These are phyloP conservation scores for Glaucidium brasilianum DNA, from an alignment of 2,113 vertebrate species.

Conservation along the genomic window DNA sequence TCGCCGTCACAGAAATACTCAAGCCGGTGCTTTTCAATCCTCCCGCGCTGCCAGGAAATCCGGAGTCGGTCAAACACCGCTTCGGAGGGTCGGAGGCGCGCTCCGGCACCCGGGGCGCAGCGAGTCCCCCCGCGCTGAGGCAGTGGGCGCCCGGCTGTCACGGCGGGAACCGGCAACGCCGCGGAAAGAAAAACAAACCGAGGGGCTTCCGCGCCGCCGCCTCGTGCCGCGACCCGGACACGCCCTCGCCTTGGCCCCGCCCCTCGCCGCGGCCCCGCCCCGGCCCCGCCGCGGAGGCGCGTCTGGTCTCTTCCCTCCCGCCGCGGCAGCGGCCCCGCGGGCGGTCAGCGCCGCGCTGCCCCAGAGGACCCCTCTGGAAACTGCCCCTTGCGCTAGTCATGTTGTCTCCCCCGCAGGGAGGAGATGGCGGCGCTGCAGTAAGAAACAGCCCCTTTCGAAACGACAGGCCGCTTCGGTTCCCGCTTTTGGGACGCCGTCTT, in stretches of 20 bases:
- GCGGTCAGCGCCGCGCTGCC: background rate
- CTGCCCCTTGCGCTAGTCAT: background rate
- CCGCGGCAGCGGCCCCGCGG: too few relatives aligned
- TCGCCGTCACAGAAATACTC: accelerated
- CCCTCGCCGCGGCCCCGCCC: background rate
- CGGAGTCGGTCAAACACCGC: too few relatives aligned
- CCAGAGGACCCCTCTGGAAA: accelerated
- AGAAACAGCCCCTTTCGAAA: background rate
- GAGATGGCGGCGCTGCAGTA: background rate
- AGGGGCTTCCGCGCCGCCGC: too few relatives aligned
- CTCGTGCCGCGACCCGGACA: background rate
- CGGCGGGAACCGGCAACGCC: too few relatives aligned
- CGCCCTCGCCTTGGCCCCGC: background rate
- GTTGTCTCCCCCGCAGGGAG: too few relatives aligned
- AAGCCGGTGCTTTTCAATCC: background rate
- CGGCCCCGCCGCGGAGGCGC: background rate
- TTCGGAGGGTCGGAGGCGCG: too few relatives aligned
- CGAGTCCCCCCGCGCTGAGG: too few relatives aligned
- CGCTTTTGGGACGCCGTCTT: accelerated
- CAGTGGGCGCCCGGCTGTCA: too few relatives aligned
- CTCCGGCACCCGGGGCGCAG: too few relatives aligned
- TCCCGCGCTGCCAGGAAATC: accelerated
- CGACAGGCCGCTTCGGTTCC: background rate
- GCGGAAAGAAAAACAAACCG: too few relatives aligned
- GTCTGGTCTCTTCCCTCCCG: too few relatives aligned